These are phyloP conservation scores for Eledona agricola DNA, from an alignment of 2,888 invertebrate genomes.

Conservation along the genomic window DNA sequence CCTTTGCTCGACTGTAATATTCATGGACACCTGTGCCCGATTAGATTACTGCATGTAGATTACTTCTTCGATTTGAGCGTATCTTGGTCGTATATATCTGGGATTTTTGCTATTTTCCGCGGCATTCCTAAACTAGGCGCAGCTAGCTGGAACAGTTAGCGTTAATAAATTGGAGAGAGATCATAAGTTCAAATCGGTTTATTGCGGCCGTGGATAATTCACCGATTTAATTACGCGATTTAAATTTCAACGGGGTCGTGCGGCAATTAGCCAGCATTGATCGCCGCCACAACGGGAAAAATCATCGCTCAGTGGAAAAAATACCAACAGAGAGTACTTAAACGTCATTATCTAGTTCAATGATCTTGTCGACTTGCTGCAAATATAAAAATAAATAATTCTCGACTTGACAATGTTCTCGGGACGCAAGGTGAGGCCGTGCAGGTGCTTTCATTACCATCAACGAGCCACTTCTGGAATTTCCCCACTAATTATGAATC, in stretches of 20 bases:
- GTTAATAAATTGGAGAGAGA: conserved; percentile 46
- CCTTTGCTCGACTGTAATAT: conserved; percentile 52
- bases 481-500: no score
- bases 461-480: not conserved
- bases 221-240: conserved; percentile 38
- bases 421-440: conserved; percentile 13
- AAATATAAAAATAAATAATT: conserved; percentile 37
- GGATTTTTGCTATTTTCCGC: conserved; percentile 41
- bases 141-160: conserved; percentile 45
- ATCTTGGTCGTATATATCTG: conserved; percentile 37
- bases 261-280: conserved; percentile 26
- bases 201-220: conserved; percentile 35
- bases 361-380: conserved; percentile 33
- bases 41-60: conserved; percentile 55
- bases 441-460: conserved; percentile 8
- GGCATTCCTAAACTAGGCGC: conserved; percentile 47
- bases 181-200: conserved; percentile 45
- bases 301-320: conserved; percentile 20
- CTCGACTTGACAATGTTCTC: conserved; percentile 29
- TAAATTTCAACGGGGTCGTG: conserved; percentile 38
- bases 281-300: conserved; percentile 12
- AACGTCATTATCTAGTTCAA: conserved; percentile 40
- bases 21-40: conserved; percentile 58
- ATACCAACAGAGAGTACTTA: conserved; percentile 24
- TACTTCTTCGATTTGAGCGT: conserved; percentile 53